Percentiles rank a stretch among this genome's conserved stretches.
These are phyloP conservation scores for Cyprinus carpio DNA, from an alignment of 2,113 vertebrate species.

Conservation along the genomic window DNA sequence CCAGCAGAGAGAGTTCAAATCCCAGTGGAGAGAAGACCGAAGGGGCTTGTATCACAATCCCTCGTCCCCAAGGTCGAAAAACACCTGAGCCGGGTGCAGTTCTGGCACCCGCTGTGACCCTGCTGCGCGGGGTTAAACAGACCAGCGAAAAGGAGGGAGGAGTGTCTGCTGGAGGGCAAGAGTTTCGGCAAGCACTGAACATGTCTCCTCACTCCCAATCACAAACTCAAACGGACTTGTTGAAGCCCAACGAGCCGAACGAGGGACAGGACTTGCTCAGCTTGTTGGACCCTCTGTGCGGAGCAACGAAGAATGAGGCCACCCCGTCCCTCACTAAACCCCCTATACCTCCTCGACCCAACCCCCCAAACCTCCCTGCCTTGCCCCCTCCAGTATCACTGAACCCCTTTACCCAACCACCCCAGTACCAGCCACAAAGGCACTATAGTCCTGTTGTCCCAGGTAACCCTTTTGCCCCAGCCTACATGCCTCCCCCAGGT, in stretches of 20 bases:
- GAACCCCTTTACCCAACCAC: conserved; percentile 83
- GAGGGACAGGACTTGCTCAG: conserved; percentile 79
- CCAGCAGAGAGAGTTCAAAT: conserved; percentile 62
- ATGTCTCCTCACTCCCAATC: conserved; percentile 57
- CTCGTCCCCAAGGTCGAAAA: conserved; percentile 91
- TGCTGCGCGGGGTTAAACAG: conserved; percentile 74
- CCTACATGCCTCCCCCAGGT: conserved; percentile 69
- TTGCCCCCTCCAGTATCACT: conserved; percentile 73
- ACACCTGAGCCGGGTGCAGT: conserved; percentile 87
- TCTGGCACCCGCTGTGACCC: conserved; percentile 76
- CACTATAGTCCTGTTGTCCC: conserved; percentile 75
- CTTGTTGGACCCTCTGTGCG: conserved; percentile 85
- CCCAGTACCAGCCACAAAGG: conserved; percentile 69
- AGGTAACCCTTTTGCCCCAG: conserved; percentile 78
- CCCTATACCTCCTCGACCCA: conserved; percentile 70
- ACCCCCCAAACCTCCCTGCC: conserved; percentile 66
- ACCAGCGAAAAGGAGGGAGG: conserved; percentile 65
- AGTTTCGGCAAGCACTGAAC: conserved; percentile 69
- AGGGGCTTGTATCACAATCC: conserved; percentile 86
- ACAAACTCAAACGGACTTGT: conserved; percentile 64
- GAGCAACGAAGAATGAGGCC: conserved; percentile 16
- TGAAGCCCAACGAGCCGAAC: conserved; percentile 73
- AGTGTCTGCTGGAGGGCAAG: conserved; percentile 66
- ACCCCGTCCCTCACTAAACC: conserved; percentile 57
- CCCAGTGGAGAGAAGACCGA: conserved; percentile 48